Conservation (phyloP, 2,888 invertebrate genomes). For the Doris montereyensis region DNA sequence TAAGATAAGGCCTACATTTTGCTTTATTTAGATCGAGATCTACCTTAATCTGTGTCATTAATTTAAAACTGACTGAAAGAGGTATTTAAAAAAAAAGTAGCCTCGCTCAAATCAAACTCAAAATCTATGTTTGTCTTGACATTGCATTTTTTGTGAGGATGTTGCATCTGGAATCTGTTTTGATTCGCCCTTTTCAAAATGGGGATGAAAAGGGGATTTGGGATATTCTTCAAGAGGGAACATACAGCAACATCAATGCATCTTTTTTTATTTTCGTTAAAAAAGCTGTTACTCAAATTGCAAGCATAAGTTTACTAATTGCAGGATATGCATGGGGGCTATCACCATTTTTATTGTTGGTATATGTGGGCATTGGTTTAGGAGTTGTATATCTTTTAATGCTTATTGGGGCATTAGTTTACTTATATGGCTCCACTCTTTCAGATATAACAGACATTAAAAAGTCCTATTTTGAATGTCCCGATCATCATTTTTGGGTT, state of each 20-base stretch:
- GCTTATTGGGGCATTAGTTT: constrained; percentile 42
- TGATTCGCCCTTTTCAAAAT: constrained; percentile 45
- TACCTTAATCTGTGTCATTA: no score
- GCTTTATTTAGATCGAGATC: no score
- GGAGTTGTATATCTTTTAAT: constrained; percentile 36
- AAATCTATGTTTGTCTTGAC: no score
- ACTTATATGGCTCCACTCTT: constrained; percentile 47
- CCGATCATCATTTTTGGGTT: constrained; percentile 49
- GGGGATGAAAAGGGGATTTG: constrained; percentile 42
- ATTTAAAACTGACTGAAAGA: no score
- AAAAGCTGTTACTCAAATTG: constrained; percentile 19
- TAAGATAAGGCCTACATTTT: no score
- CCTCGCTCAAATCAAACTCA: no score
- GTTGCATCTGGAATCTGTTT: constrained; percentile 81
- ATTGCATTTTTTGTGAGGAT: no score
- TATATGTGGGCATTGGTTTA: constrained; percentile 10
- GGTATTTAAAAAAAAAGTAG: no score
- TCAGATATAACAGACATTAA: constrained; percentile 46
- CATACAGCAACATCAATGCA: constrained; percentile 47
- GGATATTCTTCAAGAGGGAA: constrained; percentile 47
- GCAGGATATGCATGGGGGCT: constrained; percentile 10
- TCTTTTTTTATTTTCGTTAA: constrained; percentile 42
- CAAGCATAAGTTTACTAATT: constrained; percentile 24
- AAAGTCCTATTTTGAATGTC: constrained; percentile 41
- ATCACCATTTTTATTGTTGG: background rate